Percentiles rank a stretch among this genome's conserved stretches.
Evolutionary conservation across 2,888 invertebrate genomes (phyloP).

Genomic region (Megaustenia siamemsis): DNA sequence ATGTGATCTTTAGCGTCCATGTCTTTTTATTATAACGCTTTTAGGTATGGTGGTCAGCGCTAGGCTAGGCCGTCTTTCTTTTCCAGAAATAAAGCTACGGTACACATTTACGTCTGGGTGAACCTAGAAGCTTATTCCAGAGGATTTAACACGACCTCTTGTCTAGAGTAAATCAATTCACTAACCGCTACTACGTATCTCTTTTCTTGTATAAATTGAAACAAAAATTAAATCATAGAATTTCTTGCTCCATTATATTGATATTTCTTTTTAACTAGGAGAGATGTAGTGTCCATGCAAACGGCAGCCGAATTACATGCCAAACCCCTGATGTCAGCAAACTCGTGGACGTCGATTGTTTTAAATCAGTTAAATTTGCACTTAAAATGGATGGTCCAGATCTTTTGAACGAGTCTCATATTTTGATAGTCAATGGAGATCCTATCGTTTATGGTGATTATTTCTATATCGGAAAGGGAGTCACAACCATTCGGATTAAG

Average conservation of each 20-base stretch:
- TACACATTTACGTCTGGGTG: no score
- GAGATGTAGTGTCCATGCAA: background rate
- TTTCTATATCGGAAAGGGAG: background rate
- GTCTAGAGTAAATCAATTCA: no score
- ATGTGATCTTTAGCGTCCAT: no score
- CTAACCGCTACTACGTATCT: no score
- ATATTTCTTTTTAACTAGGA: background rate
- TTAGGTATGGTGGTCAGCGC: no score
- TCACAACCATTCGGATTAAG: background rate
- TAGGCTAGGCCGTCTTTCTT: no score
- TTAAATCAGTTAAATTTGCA: background rate
- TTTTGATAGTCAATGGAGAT: background rate
- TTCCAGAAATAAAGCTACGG: no score
- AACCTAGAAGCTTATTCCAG: no score
- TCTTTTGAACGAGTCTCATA: background rate
- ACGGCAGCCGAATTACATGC: background rate
- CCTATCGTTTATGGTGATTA: background rate
- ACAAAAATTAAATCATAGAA: background rate
- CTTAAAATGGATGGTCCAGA: background rate
- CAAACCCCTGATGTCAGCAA: constrained; percentile 9
- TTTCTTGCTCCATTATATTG: background rate
- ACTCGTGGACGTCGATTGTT: background rate
- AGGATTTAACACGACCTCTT: no score
- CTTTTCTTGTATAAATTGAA: no score
- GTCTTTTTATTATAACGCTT: no score